A percentile compares a stretch with the other conserved stretches of the same genome.
Conservation (phyloP, 2,888 invertebrate species). For the Ganaspis brasiliensis region DNA sequence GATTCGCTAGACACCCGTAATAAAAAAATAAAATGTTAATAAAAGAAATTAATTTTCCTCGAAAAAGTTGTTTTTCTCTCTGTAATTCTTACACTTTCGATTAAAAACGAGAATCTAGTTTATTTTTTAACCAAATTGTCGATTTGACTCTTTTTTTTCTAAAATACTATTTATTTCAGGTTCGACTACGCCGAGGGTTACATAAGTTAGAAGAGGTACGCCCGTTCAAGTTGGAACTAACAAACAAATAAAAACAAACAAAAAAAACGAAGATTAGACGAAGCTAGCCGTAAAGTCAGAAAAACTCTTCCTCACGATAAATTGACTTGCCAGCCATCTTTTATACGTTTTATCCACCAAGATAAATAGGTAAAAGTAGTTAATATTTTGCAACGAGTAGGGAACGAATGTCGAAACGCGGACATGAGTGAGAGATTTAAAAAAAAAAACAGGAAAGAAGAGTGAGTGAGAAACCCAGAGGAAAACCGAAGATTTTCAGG, state of each 20-base stretch:
- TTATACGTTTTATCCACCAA: conserved; percentile 79
- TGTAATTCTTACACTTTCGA: background rate
- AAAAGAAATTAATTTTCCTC: too few species aligned
- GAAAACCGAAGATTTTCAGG: background rate
- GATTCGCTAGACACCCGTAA: too few species aligned
- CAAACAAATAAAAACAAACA: conserved; percentile 61
- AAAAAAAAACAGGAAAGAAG: conserved; percentile 44
- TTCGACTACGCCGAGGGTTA: conserved; percentile 77
- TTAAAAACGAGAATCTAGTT: background rate
- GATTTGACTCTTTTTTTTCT: background rate
- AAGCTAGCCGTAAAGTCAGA: conserved; percentile 66
- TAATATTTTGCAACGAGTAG: conserved; percentile 80
- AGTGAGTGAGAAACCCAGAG: conserved; percentile 20
- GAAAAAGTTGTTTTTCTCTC: too few species aligned
- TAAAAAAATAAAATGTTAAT: too few species aligned
- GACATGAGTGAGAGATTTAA: conserved; percentile 54
- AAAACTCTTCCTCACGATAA: conserved; percentile 78
- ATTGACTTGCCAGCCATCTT: conserved; percentile 80
- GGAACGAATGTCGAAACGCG: conserved; percentile 65
- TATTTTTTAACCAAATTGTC: background rate
- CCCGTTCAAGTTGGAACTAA: conserved; percentile 69
- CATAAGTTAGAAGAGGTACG: conserved; percentile 77
- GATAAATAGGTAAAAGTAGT: conserved; percentile 78
- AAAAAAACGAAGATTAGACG: conserved; percentile 41
- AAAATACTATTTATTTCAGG: conserved; percentile 67